Percentiles rank a stretch among this genome's conserved stretches.
Conservation (phyloP, 2,888 invertebrate genomes). For the Tribolium freemani region DNA sequence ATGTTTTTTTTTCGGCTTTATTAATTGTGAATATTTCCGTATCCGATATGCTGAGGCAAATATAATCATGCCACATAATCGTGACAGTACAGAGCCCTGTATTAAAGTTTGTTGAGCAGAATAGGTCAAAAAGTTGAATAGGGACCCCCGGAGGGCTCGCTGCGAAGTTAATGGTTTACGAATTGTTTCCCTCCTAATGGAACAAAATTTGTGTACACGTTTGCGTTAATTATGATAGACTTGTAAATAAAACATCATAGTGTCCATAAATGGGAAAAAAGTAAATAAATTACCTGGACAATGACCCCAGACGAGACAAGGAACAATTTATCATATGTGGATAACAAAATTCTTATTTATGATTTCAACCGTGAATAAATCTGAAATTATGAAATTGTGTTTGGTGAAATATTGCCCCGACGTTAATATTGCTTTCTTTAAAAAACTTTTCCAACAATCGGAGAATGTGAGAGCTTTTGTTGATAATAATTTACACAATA, state of each 20-base stretch:
- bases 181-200: constrained; percentile 33
- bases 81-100: background rate
- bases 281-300: too few species aligned
- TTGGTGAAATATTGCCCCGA: constrained; percentile 6
- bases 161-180: constrained; percentile 24
- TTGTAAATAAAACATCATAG: background rate
- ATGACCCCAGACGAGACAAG: too few species aligned
- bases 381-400: background rate
- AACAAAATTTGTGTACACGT: constrained; percentile 17
- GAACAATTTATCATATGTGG: too few species aligned
- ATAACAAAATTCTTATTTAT: constrained; percentile 1
- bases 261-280: background rate
- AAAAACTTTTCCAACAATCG: background rate
- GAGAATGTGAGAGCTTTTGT: background rate
- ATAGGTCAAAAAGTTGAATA: constrained; percentile 28
- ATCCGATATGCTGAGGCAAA: background rate
- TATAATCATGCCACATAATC: background rate
- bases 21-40: background rate
- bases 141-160: constrained; percentile 6
- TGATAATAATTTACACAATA: background rate
- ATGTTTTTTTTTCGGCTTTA: background rate
- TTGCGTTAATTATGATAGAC: constrained; percentile 21
- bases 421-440: background rate
- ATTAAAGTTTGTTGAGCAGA: constrained; percentile 12
- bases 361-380: constrained; percentile 1